A percentile compares a stretch with the other conserved stretches of the same genome.
Conservation (phyloP, 2,797 vertebrate species). For the Pseudocheirus occidentalis region DNA sequence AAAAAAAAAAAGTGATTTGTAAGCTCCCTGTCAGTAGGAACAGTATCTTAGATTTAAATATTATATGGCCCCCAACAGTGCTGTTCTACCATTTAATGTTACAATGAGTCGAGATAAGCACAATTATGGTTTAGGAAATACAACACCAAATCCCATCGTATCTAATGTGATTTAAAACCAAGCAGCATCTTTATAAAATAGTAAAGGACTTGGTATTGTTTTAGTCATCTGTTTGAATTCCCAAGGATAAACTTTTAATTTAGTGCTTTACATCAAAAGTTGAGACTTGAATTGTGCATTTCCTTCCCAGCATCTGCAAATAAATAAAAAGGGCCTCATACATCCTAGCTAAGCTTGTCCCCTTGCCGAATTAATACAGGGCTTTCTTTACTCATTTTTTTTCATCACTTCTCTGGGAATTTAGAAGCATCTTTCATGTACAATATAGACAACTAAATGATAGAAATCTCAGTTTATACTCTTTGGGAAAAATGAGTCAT, state of each 20-base stretch:
- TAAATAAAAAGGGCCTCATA: constrained; percentile 75
- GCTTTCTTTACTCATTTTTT: background rate
- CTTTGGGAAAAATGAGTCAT: background rate
- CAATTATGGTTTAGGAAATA: constrained; percentile 12
- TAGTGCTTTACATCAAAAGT: constrained; percentile 81
- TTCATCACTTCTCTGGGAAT: background rate
- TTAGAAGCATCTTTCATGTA: background rate
- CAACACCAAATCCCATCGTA: background rate
- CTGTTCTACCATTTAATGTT: background rate
- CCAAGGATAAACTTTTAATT: constrained; percentile 82
- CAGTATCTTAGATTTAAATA: background rate
- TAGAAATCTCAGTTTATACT: background rate
- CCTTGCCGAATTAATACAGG: constrained; percentile 62
- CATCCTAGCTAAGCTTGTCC: constrained; percentile 65
- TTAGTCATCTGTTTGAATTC: constrained; percentile 78
- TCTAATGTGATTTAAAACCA: constrained; percentile 59
- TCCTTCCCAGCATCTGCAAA: constrained; percentile 80
- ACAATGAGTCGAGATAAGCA: background rate
- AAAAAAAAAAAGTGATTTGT: background rate
- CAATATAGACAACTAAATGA: background rate
- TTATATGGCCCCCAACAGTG: background rate
- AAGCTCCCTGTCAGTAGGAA: background rate
- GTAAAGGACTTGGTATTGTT: constrained; percentile 63
- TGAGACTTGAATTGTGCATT: constrained; percentile 74
- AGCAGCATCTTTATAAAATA: constrained; percentile 66